Evolutionary conservation across 2,888 invertebrate species (phyloP).

Genomic region (Norana najaformis): DNA sequence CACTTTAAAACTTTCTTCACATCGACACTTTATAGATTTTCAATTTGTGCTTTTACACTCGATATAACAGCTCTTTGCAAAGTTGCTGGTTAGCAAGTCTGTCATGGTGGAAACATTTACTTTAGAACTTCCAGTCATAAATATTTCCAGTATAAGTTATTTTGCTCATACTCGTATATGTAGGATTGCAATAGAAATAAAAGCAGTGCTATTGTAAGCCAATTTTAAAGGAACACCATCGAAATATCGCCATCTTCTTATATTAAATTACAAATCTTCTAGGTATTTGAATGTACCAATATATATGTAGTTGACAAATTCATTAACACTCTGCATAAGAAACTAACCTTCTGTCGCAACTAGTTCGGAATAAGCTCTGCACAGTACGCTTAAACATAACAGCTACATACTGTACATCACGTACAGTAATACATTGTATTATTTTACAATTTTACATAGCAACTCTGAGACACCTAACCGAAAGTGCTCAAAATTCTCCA

Average conservation of each 20-base stretch:
- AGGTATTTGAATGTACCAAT: not conserved
- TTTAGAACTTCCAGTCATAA: too few species aligned
- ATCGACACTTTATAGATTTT: not conserved
- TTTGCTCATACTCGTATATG: not conserved
- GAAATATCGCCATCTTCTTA: not conserved
- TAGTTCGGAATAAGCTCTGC: not conserved
- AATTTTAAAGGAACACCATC: not conserved
- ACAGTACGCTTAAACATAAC: not conserved
- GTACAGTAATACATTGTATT: not conserved
- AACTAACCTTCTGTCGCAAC: not conserved
- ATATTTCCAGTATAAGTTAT: not conserved
- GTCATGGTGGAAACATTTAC: not conserved
- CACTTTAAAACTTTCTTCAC: not conserved
- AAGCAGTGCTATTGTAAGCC: not conserved
- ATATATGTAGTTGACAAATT: not conserved
- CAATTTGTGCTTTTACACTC: not conserved
- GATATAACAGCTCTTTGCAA: not conserved
- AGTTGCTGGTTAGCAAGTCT: not conserved
- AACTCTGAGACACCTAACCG: not conserved
- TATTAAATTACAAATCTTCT: not conserved
- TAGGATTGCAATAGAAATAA: too few species aligned
- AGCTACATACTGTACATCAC: not conserved
- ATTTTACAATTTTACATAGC: not conserved
- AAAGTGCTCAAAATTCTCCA: too few species aligned
- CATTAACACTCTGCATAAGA: not conserved